Base-by-base conservation (phyloP, 2,797 vertebrate genomes). In the Pseudotriccus pelzelni region DNA sequence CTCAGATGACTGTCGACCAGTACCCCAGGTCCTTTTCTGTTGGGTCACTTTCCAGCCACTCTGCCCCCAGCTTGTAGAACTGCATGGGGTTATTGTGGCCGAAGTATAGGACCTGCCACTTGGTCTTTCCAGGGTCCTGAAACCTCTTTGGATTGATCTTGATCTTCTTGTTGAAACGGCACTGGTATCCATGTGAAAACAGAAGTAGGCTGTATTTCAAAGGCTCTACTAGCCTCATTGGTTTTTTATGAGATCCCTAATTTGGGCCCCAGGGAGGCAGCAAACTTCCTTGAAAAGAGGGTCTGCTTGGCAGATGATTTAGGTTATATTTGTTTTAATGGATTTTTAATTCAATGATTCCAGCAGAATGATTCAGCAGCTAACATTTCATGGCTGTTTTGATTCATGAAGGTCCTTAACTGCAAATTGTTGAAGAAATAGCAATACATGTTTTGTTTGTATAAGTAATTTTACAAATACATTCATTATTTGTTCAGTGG, bases 291-390 rank as follows among this genome's bases (percentile, higher is more conserved):
- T 76, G 32, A 64, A 85, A 88, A 85, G 28, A 78, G 34, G 30
- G n/a, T 55, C 72, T 43, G 10, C 28, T 73, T 28, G 85, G 36
- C 80, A 83, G 53, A 59, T 76, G 67, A 36, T 68, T 93, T 88
- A 68, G 25, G 86, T 94, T 86, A 22, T 87, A 28, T 76, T 87
- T 90, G 20, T 81, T 93, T 90, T 72, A 72, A 73, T 75, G 30
- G 49, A 62, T 68, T 75, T 90, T 30, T 88, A 88, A 28, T 90
- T 74, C 44, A 73, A 21, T 77, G 83, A 94, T 83, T 77, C 37
- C 62, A 84, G 39, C 4, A 84, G 46, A 69, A 92, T 60, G 30
- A 83, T 68, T 90, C 88, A 78, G 36, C 62, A 91, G 46, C 44
- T 88, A 81, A 75, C 13, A 68, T 64, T 90, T 84, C 60, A 73